Base-by-base conservation (phyloP, 53 echinoderm and acorn worm species). In the Hippasteria phrygiana region DNA sequence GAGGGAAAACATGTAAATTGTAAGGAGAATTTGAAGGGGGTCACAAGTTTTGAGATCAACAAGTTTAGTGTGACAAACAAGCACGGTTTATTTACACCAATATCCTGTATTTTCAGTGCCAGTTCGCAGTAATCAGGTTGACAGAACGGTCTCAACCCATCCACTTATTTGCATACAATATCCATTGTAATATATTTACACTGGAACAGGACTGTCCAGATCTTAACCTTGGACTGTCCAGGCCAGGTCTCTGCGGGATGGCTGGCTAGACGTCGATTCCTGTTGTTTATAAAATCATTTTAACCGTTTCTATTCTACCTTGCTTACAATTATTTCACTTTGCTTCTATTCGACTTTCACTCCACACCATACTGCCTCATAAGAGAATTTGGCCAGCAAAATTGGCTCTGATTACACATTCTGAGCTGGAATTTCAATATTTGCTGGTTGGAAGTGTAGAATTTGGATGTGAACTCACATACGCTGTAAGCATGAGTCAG, bases 111-210 rank as follows among this genome's bases (percentile, higher is more conserved):
- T 59, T 26, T 18, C n/a, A 59, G 59, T 24, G n/a, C 26, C 59
- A 14, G 24, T 2, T n/a, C 3, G 59, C 8, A 9, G 59, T 54
- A 54, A 54, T 20, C 54, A 18, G 13, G 1, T 54, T 17, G 59
- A 3, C 17, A 10, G 11, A 24, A 24, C 26, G 3, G 59, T 59
- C 59, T 2, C 1, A 22, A 59, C n/a, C 20, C 2, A 26, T 24
- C 59, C 26, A 24, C n/a, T n/a, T 24, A 59, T 59, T 59, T 59
- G 59, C 59, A 59, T 59, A 59, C 59, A 59, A 59, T 59, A 24
- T 59, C 22, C 8, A 0, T 9, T 3, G 3, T 59, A 18, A 59
- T 59, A 26, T 56, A 51, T 51, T 51, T 8, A 17, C 20, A 14
- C 51, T 17, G 2, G 16, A 17, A 51, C 51, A 17, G 14, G 51